Base-by-base conservation (phyloP, 1,140 invertebrate species). In the Drosophila erecta region DNA sequence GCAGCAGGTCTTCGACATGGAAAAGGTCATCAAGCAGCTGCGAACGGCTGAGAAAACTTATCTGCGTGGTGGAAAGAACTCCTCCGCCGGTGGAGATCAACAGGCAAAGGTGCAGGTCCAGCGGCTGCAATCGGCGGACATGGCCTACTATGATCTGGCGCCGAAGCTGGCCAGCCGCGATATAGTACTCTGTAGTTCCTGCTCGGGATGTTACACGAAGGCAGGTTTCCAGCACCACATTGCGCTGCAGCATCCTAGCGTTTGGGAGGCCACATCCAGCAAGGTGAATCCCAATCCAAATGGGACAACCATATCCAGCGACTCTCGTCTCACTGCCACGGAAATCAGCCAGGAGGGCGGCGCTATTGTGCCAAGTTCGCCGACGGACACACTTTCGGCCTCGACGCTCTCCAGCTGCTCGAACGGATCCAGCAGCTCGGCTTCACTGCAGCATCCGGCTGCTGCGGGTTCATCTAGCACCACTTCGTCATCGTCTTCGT, bases 111-210 rank as follows among this genome's bases (percentile, higher is more conserved):
- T 87, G 22, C 90, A 91, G 51, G 90, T 91, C 17, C 90, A 91
- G 61, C 84, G 90, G 0, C 57, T 91, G 4, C 87, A 77, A 58
- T 72, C 81, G 14, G 76, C 73, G 1, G 90, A 91, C 20, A 91
- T 91, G 86, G 71, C 79, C 2, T 91, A 89, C 53, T 91, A 90
- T 38, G 90, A 91, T n/a, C 76, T 91, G 55, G 90, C 80, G 47
- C 90, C 90, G 12, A 91, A 91, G 60, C 59, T 86, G 55, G 73
- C 90, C 27, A 35, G 65, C 3, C 72, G 83, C 1, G 86, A 89
- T 17, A 76, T 91, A 54, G 84, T 91, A 6, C 73, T 91, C 2
- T 91, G 90, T 47, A 81, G 76, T 17, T 44, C 81, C 41, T 91
- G 90, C 49, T 81, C 47, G 8, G 83, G 86, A 8, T 83, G 81